These are phyloP conservation scores for Nebria ingens DNA, from an alignment of 1,140 invertebrate genomes.

Conservation along the genomic window DNA sequence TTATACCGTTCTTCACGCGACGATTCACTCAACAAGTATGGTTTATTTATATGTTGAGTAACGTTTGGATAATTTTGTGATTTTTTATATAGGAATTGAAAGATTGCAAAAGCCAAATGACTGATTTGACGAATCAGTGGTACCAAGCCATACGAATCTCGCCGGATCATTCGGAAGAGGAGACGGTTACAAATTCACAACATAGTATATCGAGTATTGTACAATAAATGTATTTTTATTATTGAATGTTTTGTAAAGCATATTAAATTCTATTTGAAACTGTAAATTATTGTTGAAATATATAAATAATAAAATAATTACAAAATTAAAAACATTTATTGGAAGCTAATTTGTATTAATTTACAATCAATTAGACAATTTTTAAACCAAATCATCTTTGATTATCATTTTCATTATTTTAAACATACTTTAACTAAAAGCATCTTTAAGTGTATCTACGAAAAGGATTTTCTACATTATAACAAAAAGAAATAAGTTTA, in stretches of 20 bases:
- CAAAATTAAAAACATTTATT: too few relatives aligned
- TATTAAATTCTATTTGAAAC: neutral
- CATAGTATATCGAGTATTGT: constrained; percentile 34
- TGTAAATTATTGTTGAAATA: constrained; percentile 1
- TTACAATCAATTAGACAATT: too few relatives aligned
- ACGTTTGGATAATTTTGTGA: constrained; percentile 12
- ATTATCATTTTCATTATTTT: too few relatives aligned
- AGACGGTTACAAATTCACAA: constrained; percentile 29
- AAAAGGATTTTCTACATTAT: too few relatives aligned
- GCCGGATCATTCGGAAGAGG: constrained; percentile 58
- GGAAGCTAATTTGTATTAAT: too few relatives aligned
- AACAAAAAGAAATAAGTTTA: too few relatives aligned
- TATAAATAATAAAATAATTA: too few relatives aligned
- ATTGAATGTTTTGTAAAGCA: neutral
- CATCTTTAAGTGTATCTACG: too few relatives aligned
- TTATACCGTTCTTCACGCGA: constrained; percentile 91
- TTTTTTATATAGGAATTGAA: constrained; percentile 67
- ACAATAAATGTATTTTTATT: constrained; percentile 22
- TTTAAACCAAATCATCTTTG: too few relatives aligned
- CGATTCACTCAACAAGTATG: constrained; percentile 81
- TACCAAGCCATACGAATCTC: constrained; percentile 86
- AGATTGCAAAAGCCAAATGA: constrained; percentile 93
- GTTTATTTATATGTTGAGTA: constrained; percentile 2
- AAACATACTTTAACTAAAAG: too few relatives aligned
- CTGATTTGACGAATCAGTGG: constrained; percentile 91